Conservation (phyloP, 1,140 invertebrate genomes). For the Druon quercuslanigerum region DNA sequence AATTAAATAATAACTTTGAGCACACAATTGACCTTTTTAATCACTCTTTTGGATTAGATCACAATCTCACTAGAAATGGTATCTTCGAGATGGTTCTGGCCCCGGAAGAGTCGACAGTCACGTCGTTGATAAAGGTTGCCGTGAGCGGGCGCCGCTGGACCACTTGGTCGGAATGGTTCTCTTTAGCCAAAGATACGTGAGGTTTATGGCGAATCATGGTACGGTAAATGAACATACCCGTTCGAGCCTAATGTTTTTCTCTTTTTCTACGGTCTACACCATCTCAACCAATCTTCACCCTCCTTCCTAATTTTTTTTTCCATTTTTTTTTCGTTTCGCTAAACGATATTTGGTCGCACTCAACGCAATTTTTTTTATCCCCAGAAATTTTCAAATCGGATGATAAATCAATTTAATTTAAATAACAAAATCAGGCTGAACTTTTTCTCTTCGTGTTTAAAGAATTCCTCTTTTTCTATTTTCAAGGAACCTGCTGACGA, state of each 20-base stretch:
- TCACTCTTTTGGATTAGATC: background rate
- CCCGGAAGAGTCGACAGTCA: conserved; percentile 53
- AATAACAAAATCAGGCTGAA: no score
- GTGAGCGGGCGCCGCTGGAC: conserved; percentile 41
- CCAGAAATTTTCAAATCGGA: background rate
- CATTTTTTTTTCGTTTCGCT: conserved; percentile 25
- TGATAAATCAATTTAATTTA: no score
- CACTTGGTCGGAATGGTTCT: conserved; percentile 44
- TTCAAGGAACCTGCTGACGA: no score
- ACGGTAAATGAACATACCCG: conserved; percentile 59
- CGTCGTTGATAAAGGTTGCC: conserved; percentile 58
- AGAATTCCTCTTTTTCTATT: no score
- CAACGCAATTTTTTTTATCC: conserved; percentile 41
- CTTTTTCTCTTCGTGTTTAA: no score
- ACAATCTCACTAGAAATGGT: background rate
- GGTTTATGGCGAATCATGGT: conserved; percentile 63
- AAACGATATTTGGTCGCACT: conserved; percentile 48
- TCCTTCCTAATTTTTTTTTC: conserved; percentile 33
- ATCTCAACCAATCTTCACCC: conserved; percentile 33
- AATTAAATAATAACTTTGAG: no score
- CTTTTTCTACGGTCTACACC: conserved; percentile 41
- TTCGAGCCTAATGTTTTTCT: conserved; percentile 53
- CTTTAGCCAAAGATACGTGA: conserved; percentile 65
- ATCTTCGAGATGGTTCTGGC: conserved; percentile 23
- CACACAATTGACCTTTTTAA: no score